These are phyloP conservation scores for Thymelicus sylvestris DNA, from an alignment of 2,888 invertebrate species.

Conservation along the genomic window DNA sequence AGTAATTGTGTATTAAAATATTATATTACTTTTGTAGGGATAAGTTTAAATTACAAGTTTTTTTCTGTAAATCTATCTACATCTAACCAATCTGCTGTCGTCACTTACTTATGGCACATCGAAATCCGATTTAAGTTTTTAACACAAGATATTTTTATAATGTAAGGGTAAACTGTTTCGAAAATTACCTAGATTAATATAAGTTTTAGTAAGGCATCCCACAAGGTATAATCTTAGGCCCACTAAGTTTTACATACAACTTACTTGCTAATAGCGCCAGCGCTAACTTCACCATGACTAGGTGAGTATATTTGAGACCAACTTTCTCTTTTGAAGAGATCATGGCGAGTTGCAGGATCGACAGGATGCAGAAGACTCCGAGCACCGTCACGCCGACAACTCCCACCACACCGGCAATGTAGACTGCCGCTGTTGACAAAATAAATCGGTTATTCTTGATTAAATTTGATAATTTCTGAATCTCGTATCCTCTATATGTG, in stretches of 20 bases:
- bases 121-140: too few relatives aligned
- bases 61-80: too few relatives aligned
- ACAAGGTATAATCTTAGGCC: background rate
- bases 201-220: background rate
- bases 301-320: slow-evolving; percentile 90
- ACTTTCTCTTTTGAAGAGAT: slow-evolving; percentile 93
- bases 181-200: too few relatives aligned
- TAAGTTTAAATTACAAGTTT: too few relatives aligned
- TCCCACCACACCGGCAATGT: slow-evolving; percentile 92
- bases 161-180: too few relatives aligned
- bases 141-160: too few relatives aligned
- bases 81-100: too few relatives aligned
- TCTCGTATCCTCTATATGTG: too few relatives aligned
- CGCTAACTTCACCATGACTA: slow-evolving; percentile 91
- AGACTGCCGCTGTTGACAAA: slow-evolving; percentile 88
- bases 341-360: slow-evolving; percentile 94
- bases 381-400: slow-evolving; percentile 89
- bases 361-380: slow-evolving; percentile 91
- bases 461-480: too few relatives aligned
- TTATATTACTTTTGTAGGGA: background rate
- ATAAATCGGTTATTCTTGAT: background rate
- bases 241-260: slow-evolving; percentile 54
- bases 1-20: background rate
- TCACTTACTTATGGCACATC: too few relatives aligned
- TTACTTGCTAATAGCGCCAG: slow-evolving; percentile 91